Evolutionary conservation across 2,888 invertebrate genomes (phyloP).

Genomic region (Isoperla grammatica): DNA sequence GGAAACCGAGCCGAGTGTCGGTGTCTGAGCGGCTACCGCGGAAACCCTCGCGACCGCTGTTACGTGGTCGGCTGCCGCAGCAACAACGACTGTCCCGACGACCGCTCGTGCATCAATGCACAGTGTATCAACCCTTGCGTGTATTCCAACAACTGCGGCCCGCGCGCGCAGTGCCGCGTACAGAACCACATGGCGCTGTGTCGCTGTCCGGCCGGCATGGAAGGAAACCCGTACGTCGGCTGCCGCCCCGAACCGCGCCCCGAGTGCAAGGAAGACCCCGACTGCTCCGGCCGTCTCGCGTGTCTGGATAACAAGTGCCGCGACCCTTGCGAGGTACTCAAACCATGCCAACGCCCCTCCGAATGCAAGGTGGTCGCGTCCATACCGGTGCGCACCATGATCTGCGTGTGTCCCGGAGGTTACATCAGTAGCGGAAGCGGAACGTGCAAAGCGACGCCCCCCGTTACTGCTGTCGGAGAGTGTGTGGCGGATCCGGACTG

Average conservation of each 20-base stretch:
- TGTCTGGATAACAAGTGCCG: slow-evolving; percentile 78
- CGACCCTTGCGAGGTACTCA: slow-evolving; percentile 70
- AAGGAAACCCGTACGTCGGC: slow-evolving; percentile 76
- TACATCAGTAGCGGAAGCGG: slow-evolving; percentile 80
- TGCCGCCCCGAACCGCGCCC: slow-evolving; percentile 67
- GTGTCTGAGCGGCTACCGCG: slow-evolving; percentile 74
- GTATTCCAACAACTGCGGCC: slow-evolving; percentile 68
- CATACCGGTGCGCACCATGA: slow-evolving; percentile 79
- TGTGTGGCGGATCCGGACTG: slow-evolving; percentile 77
- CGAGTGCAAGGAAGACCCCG: slow-evolving; percentile 74
- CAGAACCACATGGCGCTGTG: slow-evolving; percentile 81
- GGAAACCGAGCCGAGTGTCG: slow-evolving; percentile 70
- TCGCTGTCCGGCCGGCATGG: slow-evolving; percentile 68
- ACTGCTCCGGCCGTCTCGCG: slow-evolving; percentile 73
- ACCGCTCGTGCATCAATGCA: slow-evolving; percentile 77
- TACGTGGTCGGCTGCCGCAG: slow-evolving; percentile 75
- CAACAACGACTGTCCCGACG: slow-evolving; percentile 80
- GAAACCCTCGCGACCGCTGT: slow-evolving; percentile 70
- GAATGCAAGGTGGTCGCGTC: slow-evolving; percentile 76
- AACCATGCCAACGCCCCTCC: slow-evolving; percentile 75
- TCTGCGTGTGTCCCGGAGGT: slow-evolving; percentile 84
- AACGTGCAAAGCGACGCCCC: slow-evolving; percentile 67
- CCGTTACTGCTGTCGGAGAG: slow-evolving; percentile 56
- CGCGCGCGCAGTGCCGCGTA: slow-evolving; percentile 71
- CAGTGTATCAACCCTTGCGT: slow-evolving; percentile 82